Conservation (phyloP, 2,888 invertebrate species). For the Achlya flavicornis region DNA sequence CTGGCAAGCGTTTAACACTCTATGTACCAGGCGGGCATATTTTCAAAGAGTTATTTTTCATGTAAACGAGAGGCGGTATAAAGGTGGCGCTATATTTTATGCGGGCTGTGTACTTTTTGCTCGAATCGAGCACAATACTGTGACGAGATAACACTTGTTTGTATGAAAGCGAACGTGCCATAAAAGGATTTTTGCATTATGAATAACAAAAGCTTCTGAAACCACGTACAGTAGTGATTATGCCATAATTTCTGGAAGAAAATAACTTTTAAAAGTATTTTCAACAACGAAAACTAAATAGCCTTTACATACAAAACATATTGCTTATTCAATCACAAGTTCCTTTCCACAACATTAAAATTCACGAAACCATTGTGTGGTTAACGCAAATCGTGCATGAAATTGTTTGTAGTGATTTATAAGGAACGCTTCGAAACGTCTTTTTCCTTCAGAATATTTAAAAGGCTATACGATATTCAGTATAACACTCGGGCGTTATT, state of each 20-base stretch:
- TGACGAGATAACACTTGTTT: slow-evolving; percentile 38
- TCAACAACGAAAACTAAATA: not conserved
- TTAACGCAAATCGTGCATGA: slow-evolving; percentile 41
- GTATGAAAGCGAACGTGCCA: slow-evolving; percentile 21
- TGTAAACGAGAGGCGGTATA: slow-evolving; percentile 38
- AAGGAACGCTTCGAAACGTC: slow-evolving; percentile 21
- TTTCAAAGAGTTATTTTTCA: slow-evolving; percentile 41
- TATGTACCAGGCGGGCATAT: slow-evolving; percentile 36
- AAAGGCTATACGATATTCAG: not conserved
- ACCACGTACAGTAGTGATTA: not conserved
- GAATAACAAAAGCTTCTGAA: not conserved
- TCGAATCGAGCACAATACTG: slow-evolving; percentile 36
- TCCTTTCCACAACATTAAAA: slow-evolving; percentile 36
- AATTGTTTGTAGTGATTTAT: slow-evolving; percentile 46
- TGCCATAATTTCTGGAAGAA: not conserved
- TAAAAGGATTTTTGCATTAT: slow-evolving; percentile 22
- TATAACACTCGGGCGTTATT: not conserved
- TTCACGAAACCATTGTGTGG: slow-evolving; percentile 44
- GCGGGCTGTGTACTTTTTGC: slow-evolving; percentile 28
- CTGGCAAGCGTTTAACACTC: slow-evolving; percentile 18
- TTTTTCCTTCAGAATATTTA: slow-evolving; percentile 9
- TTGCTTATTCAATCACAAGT: not conserved
- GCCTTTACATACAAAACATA: not conserved
- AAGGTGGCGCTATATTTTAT: slow-evolving; percentile 38
- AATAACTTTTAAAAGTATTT: not conserved